Evolutionary conservation across 2,797 vertebrate genomes (phyloP).

Genomic region (Jordanella pulchra): DNA sequence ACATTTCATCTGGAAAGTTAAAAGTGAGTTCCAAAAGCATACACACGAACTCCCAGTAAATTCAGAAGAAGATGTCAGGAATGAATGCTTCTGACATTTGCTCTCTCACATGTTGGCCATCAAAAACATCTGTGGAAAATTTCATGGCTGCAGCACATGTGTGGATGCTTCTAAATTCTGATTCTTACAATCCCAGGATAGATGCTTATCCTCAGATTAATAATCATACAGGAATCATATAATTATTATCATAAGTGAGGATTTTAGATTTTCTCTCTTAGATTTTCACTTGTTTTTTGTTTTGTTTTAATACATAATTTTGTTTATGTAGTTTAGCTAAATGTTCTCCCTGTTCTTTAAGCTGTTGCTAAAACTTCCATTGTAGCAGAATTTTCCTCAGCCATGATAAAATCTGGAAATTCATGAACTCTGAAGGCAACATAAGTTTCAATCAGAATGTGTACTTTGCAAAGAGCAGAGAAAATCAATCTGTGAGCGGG

Average conservation of each 20-base stretch:
- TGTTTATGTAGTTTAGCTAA: not conserved
- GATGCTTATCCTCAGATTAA: not conserved
- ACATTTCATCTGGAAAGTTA: not conserved
- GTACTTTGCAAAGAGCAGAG: conserved; percentile 30
- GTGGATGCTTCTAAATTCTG: not conserved
- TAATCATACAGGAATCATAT: not conserved
- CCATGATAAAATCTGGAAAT: not conserved
- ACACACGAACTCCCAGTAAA: not conserved
- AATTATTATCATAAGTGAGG: too few relatives aligned
- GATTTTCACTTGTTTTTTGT: not conserved
- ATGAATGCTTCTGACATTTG: not conserved
- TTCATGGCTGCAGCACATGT: not conserved
- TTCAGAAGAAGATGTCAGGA: conserved; percentile 9
- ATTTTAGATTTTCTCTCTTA: too few relatives aligned
- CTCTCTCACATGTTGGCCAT: not conserved
- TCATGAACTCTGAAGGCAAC: conserved; percentile 24
- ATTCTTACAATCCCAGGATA: not conserved
- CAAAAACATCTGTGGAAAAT: not conserved
- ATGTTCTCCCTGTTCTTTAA: not conserved
- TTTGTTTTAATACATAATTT: not conserved
- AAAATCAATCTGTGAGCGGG: conserved; percentile 27
- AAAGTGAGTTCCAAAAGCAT: not conserved
- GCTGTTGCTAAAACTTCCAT: not conserved
- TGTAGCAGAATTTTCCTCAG: not conserved
- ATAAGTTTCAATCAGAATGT: conserved; percentile 13